Conservation (phyloP, 2,888 invertebrate species). For the Plutella xylostella region DNA sequence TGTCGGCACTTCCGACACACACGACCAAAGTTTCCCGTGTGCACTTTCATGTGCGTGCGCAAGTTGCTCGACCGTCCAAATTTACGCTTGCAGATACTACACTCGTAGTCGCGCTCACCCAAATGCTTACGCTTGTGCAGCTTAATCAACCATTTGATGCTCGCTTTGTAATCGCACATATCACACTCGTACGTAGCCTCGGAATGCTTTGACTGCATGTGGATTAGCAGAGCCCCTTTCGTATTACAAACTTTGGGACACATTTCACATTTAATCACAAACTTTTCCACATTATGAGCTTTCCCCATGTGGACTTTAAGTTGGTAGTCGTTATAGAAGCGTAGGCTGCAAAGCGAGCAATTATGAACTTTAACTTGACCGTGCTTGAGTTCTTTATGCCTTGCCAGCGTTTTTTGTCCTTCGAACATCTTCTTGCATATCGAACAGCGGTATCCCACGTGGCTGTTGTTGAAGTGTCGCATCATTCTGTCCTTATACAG, state of each 20-base stretch:
- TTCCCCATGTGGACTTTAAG: conserved; percentile 51
- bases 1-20: conserved; percentile 40
- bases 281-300: conserved; percentile 47
- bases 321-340: conserved; percentile 35
- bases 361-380: conserved; percentile 28
- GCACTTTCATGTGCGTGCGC: conserved; percentile 47
- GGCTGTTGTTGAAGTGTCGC: conserved; percentile 35
- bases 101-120: conserved; percentile 57
- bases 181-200: conserved; percentile 37
- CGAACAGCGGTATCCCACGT: conserved; percentile 33
- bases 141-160: conserved; percentile 42
- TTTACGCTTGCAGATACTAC: conserved; percentile 65
- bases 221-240: conserved; percentile 64
- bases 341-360: conserved; percentile 35
- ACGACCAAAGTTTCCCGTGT: conserved; percentile 38
- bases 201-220: conserved; percentile 62
- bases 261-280: conserved; percentile 40
- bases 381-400: conserved; percentile 38
- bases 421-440: conserved; percentile 56
- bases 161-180: conserved; percentile 41
- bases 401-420: conserved; percentile 30
- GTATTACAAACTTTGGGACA: conserved; percentile 53
- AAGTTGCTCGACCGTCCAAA: conserved; percentile 66
- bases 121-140: conserved; percentile 60
- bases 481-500: conserved; percentile 35